These are phyloP conservation scores for Vulpes vulpes DNA, from an alignment of 2,113 vertebrate genomes.

Conservation along the genomic window DNA sequence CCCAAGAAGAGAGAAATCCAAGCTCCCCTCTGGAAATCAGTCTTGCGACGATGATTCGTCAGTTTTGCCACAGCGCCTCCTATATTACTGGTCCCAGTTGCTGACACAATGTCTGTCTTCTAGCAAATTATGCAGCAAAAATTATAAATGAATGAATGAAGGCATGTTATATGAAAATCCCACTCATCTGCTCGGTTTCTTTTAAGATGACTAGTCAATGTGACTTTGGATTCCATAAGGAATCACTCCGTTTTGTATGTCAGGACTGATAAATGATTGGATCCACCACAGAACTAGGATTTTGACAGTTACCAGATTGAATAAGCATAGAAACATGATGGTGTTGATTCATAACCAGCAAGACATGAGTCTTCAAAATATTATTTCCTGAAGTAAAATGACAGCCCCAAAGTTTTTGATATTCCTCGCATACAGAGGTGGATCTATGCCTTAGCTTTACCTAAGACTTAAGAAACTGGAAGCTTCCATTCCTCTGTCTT, in stretches of 20 bases:
- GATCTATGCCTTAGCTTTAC: not conserved
- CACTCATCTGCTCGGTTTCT: not conserved
- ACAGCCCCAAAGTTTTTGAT: not conserved
- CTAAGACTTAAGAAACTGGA: not conserved
- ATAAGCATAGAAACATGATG: not conserved
- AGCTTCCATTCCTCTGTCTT: not conserved
- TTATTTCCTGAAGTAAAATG: not conserved
- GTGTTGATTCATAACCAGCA: not conserved
- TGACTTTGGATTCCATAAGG: not conserved
- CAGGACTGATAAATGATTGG: slow-evolving; percentile 25
- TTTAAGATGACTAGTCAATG: not conserved
- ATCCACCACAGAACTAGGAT: accelerated
- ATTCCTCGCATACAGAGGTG: not conserved
- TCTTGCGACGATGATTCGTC: not conserved
- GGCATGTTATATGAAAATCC: not conserved
- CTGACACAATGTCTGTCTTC: not conserved
- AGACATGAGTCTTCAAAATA: not conserved
- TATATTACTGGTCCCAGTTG: not conserved
- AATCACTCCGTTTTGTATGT: slow-evolving; percentile 57
- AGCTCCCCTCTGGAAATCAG: not conserved
- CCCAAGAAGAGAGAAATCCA: not conserved
- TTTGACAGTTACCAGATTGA: slow-evolving; percentile 4
- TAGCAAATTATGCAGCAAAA: not conserved
- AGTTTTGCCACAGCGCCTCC: not conserved
- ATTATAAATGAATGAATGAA: not conserved